phyloP scores from a whole-genome alignment of 1,140 invertebrate genomes.

The Venustaconcha ellipsiformis region DNA sequence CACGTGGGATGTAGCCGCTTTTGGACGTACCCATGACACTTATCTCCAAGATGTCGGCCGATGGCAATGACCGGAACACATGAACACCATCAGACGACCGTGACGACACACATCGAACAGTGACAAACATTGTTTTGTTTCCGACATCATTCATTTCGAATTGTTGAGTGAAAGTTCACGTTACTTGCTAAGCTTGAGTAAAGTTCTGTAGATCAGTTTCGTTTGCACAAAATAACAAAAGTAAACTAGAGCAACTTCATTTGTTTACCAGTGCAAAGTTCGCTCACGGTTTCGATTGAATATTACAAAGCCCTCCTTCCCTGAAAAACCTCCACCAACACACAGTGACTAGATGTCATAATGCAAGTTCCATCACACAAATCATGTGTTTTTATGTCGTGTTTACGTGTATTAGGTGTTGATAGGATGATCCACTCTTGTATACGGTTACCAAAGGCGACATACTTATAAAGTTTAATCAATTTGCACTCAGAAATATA shows the following conservation, averaged over 20 bases:
- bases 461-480: too few species aligned
- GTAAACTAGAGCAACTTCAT: too few species aligned
- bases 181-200: background rate
- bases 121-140: background rate
- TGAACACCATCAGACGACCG: constrained; percentile 7
- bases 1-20: constrained; percentile 3
- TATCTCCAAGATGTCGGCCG: background rate
- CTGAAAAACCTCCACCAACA: too few species aligned
- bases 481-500: too few species aligned
- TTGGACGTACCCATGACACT: background rate
- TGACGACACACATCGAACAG: constrained; percentile 3
- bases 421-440: too few species aligned
- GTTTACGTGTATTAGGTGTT: too few species aligned
- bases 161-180: background rate
- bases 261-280: background rate
- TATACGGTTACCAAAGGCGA: too few species aligned
- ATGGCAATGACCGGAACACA: background rate
- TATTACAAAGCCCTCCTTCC: background rate
- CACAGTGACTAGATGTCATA: too few species aligned
- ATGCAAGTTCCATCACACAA: too few species aligned
- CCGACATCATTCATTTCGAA: background rate
- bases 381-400: too few species aligned
- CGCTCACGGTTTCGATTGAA: background rate
- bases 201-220: constrained; percentile 3
- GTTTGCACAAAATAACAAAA: background rate